Evolutionary conservation across 2,113 vertebrate species (phyloP).

Genomic region (Caranx ignobilis): DNA sequence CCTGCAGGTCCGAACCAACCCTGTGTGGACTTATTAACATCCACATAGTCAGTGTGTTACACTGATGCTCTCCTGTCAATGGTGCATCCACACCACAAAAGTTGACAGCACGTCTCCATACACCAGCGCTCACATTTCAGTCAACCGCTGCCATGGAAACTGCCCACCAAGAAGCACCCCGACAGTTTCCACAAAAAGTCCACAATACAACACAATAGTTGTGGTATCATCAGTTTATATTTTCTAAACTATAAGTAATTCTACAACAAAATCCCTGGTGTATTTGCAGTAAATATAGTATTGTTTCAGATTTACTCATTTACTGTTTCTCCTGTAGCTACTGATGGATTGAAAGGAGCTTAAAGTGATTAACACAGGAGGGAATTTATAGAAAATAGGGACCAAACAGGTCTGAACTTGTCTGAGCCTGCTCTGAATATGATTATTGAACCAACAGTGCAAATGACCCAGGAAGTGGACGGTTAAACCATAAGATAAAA

Average conservation of each 20-base stretch:
- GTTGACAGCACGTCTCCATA: background rate
- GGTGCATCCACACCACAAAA: background rate
- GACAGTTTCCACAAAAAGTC: background rate
- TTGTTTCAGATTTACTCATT: background rate
- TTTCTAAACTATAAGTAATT: background rate
- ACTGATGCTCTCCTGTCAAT: background rate
- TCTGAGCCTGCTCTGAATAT: background rate
- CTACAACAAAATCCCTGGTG: background rate
- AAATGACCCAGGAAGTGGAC: slow-evolving; percentile 57
- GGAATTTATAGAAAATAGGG: slow-evolving; percentile 10
- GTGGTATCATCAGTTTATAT: background rate
- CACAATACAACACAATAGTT: background rate
- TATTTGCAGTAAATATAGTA: background rate
- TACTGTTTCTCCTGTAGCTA: background rate
- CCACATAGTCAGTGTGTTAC: background rate
- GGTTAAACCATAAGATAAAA: slow-evolving; percentile 53
- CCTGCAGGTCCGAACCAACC: background rate
- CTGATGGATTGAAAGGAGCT: background rate
- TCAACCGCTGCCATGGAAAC: slow-evolving; percentile 6
- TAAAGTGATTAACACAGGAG: background rate
- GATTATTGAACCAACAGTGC: slow-evolving; percentile 23
- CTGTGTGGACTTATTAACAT: background rate
- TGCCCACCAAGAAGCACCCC: background rate
- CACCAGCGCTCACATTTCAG: background rate
- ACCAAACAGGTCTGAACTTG: background rate